These are phyloP conservation scores for Psix sp. DNA, from an alignment of 1,140 invertebrate genomes.

Conservation along the genomic window DNA sequence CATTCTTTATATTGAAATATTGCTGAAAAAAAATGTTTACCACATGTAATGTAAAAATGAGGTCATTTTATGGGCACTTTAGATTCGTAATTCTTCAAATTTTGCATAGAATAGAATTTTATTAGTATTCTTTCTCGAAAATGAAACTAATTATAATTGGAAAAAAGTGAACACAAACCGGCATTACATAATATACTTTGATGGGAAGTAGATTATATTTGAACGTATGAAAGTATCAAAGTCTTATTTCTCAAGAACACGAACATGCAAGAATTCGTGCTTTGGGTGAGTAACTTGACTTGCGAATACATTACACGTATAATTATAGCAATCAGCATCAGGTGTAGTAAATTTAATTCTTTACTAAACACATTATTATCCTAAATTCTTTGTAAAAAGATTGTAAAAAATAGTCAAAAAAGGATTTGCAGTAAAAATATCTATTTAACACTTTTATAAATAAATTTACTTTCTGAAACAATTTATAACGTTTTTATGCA, in stretches of 20 bases:
- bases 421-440: no score
- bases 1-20: no score
- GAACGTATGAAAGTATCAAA: constrained; percentile 47
- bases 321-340: constrained; percentile 57
- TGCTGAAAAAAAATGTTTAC: no score
- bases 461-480: no score
- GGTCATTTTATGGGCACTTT: no score
- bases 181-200: no score
- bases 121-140: neutral
- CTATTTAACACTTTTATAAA: no score
- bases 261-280: constrained; percentile 60
- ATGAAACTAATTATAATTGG: constrained; percentile 50
- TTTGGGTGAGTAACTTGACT: constrained; percentile 54
- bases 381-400: neutral
- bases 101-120: no score
- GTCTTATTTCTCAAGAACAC: constrained; percentile 58
- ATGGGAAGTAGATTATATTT: constrained; percentile 57
- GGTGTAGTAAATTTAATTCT: constrained; percentile 53
- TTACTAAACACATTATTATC: constrained; percentile 37
- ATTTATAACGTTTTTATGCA: constrained; percentile 5
- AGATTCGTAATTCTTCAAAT: no score
- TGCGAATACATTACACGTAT: constrained; percentile 57
- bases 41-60: no score
- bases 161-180: constrained; percentile 33
- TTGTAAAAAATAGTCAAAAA: constrained; percentile 8